These are phyloP conservation scores for Loriculus beryllinus DNA, from an alignment of 2,797 vertebrate genomes.

Conservation along the genomic window DNA sequence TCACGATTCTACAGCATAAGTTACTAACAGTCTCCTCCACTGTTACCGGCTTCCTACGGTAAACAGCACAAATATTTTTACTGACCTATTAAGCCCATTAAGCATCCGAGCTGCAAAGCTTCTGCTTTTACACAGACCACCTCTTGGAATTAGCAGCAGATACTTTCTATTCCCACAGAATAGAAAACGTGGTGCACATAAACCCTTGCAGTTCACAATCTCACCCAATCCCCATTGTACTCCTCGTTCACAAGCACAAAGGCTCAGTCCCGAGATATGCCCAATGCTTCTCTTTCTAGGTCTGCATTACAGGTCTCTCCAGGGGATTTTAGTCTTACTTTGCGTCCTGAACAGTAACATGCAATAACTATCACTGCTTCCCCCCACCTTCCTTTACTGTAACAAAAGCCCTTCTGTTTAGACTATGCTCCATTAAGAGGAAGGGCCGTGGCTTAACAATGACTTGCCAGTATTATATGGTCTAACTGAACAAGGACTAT, in stretches of 20 bases:
- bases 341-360: background rate
- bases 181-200: background rate
- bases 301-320: background rate
- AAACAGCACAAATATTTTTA: conserved; percentile 77
- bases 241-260: background rate
- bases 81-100: conserved; percentile 27
- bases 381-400: fast-evolving
- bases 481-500: conserved; percentile 42
- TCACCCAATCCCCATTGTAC: background rate
- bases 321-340: background rate
- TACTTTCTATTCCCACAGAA: background rate
- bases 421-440: conserved; percentile 9
- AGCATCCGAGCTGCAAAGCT: background rate
- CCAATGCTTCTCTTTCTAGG: background rate
- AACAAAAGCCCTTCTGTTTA: conserved; percentile 63
- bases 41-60: conserved; percentile 69
- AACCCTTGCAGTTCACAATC: background rate
- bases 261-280: background rate
- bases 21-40: conserved; percentile 73
- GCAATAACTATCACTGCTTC: background rate
- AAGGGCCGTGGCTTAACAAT: conserved; percentile 45
- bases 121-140: background rate
- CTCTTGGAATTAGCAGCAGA: background rate
- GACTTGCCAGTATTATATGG: conserved; percentile 19
- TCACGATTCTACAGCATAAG: conserved; percentile 67